phyloP scores from a whole-genome alignment of 1,140 invertebrate genomes.

The Trissolcus basalis region DNA sequence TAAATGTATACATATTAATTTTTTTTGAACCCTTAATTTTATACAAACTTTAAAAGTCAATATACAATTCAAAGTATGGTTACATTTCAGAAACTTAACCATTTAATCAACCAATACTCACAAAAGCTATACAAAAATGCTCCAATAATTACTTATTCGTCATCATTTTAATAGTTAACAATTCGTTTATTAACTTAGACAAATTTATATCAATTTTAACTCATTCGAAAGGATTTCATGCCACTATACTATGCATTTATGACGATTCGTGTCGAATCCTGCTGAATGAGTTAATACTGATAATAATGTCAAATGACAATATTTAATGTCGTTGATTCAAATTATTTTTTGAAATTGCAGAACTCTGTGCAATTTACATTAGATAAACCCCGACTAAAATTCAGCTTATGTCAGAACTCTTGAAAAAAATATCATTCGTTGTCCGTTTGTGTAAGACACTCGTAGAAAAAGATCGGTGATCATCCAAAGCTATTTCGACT shows the following conservation, averaged over 20 bases:
- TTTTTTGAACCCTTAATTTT: constrained; percentile 31
- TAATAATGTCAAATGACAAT: constrained; percentile 5
- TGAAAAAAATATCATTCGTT: constrained; percentile 59
- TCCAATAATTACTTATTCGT: too few species aligned
- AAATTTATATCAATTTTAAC: too few species aligned
- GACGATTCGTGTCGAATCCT: too few species aligned
- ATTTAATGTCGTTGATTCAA: constrained; percentile 3
- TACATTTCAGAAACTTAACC: background rate
- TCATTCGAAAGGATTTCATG: too few species aligned
- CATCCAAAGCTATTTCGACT: constrained; percentile 52
- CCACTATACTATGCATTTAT: too few species aligned
- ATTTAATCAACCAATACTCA: constrained; percentile 1
- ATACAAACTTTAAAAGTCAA: constrained; percentile 25
- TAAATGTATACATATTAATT: constrained; percentile 12
- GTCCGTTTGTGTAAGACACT: constrained; percentile 65
- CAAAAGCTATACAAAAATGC: constrained; percentile 20
- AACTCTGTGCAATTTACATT: too few species aligned
- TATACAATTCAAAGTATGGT: constrained; percentile 11
- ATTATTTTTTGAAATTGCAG: constrained; percentile 9
- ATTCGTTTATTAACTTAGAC: too few species aligned
- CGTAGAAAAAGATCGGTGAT: constrained; percentile 39
- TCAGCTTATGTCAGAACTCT: constrained; percentile 38
- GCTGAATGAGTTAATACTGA: too few species aligned
- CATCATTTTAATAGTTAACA: too few species aligned
- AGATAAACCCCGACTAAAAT: constrained; percentile 42